Conservation (phyloP, 1,140 invertebrate genomes). For the Magallana ariakensis region DNA sequence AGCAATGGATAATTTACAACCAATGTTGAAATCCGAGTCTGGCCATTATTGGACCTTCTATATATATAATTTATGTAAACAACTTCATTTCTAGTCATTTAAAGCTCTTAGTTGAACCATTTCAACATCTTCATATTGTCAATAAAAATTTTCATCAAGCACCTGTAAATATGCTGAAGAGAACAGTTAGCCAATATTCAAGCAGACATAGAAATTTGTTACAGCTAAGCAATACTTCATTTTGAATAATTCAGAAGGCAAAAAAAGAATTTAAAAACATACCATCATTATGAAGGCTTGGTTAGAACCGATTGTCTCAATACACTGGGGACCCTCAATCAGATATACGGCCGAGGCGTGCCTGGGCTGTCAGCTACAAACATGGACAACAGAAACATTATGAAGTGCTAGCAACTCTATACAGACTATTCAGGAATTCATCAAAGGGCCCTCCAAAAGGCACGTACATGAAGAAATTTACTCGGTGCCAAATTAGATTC, state of each 20-base stretch:
- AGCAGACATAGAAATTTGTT: background rate
- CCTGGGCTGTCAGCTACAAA: background rate
- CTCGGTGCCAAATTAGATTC: slow-evolving; percentile 1
- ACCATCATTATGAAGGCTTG: background rate
- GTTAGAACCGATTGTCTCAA: background rate
- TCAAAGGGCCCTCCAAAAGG: background rate
- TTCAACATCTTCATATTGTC: background rate
- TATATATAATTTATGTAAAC: background rate
- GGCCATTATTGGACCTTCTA: background rate
- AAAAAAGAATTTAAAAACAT: background rate
- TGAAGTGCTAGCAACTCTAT: background rate
- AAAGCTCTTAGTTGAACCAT: background rate
- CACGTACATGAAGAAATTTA: background rate
- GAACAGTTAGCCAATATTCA: background rate
- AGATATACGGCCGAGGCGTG: background rate
- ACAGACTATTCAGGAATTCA: slow-evolving; percentile 18
- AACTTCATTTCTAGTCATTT: slow-evolving; percentile 33
- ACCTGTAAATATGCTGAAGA: background rate
- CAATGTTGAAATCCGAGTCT: background rate
- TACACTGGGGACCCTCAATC: background rate
- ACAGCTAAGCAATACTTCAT: background rate
- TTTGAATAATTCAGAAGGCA: slow-evolving; percentile 4
- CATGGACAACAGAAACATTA: slow-evolving; percentile 1
- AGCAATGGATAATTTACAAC: background rate
- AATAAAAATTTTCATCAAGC: background rate